Conservation (phyloP, 2,113 vertebrate species). For the Hirundichthys speculiger region DNA sequence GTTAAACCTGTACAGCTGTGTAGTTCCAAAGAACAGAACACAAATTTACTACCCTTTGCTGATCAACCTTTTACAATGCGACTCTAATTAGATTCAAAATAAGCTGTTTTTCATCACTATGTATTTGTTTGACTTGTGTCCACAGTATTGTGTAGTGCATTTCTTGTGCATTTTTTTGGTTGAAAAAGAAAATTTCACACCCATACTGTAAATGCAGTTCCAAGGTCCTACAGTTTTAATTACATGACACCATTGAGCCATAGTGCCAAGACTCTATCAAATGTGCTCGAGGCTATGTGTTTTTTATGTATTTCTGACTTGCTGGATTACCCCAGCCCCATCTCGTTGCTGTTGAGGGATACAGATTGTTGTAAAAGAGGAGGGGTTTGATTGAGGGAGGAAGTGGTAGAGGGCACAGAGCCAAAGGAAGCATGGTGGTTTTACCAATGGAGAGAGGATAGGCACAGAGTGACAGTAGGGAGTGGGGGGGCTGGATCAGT, state of each 20-base stretch:
- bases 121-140: slow-evolving; percentile 1
- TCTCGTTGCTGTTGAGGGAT: slow-evolving; percentile 55
- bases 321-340: slow-evolving; percentile 53
- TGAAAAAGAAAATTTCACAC: slow-evolving; percentile 27
- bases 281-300: slow-evolving; percentile 64
- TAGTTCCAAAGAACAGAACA: no score
- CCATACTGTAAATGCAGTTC: slow-evolving; percentile 51
- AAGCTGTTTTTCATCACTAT: not conserved
- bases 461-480: slow-evolving; percentile 57
- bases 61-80: no score
- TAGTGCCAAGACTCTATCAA: slow-evolving; percentile 54
- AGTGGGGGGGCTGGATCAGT: slow-evolving; percentile 49
- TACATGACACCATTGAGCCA: slow-evolving; percentile 59
- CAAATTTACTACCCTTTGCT: no score
- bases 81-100: no score
- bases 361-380: slow-evolving; percentile 50
- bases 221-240: slow-evolving; percentile 55
- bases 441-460: slow-evolving; percentile 38
- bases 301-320: slow-evolving; percentile 64
- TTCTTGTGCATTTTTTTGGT: slow-evolving; percentile 11
- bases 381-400: slow-evolving; percentile 28
- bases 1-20: no score
- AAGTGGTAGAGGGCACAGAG: slow-evolving; percentile 29
- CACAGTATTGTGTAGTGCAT: slow-evolving; percentile 20
- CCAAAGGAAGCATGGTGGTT: slow-evolving; percentile 52